phyloP scores from a whole-genome alignment of 2,797 vertebrate species.

The Syndactyla subalaris region DNA sequence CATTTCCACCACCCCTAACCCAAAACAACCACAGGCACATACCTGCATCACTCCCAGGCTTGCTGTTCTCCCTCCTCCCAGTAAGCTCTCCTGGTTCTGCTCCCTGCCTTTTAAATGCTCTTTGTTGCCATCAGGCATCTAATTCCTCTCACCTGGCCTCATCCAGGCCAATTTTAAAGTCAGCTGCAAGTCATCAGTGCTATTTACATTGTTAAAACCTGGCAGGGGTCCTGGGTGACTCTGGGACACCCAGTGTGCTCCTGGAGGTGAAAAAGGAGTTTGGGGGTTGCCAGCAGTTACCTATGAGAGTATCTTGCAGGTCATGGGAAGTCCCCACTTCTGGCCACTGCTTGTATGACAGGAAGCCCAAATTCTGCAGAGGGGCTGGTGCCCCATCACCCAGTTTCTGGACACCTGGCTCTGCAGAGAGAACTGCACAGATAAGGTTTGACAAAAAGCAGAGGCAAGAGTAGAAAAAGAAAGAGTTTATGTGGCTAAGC shows the following conservation, averaged over 20 bases:
- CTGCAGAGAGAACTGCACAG: background rate
- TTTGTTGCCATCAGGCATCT: background rate
- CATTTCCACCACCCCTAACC: rapidly evolving
- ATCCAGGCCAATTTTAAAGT: background rate
- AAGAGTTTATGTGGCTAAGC: background rate
- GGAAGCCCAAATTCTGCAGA: background rate
- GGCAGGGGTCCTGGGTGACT: background rate
- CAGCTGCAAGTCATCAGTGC: background rate
- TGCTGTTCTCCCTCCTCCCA: rapidly evolving
- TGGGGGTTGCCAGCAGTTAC: rapidly evolving
- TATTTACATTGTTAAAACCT: background rate
- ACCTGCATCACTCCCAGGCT: rapidly evolving
- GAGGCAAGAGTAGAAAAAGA: background rate
- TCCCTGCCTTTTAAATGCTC: background rate
- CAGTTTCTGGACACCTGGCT: background rate
- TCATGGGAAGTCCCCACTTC: background rate
- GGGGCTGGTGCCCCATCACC: rapidly evolving
- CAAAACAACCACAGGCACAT: rapidly evolving
- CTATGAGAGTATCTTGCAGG: background rate
- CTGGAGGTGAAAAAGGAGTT: background rate
- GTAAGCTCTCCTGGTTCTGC: rapidly evolving
- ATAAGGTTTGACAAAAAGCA: background rate
- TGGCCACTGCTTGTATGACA: background rate
- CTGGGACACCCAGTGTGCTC: rapidly evolving
- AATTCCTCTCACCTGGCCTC: background rate